Conservation (phyloP, 2,797 vertebrate species). For the Gobionotothen gibberifrons region DNA sequence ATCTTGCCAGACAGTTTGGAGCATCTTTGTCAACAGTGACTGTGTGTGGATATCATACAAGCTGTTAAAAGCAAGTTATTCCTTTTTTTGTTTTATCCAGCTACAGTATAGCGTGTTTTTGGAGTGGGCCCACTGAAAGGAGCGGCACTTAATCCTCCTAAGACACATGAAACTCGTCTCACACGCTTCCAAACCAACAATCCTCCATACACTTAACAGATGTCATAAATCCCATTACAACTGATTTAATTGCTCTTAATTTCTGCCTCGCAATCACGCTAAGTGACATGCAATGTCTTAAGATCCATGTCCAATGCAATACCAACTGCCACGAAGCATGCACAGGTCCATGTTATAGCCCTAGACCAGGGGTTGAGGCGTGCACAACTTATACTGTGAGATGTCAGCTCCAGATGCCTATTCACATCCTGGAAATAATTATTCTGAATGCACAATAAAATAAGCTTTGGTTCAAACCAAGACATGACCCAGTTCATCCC, state of each 20-base stretch:
- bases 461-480: conserved; percentile 46
- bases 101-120: conserved; percentile 7
- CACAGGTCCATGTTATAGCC: conserved; percentile 5
- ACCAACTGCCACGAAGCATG: not conserved
- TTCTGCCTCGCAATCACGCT: conserved; percentile 17
- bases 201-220: conserved; percentile 19
- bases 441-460: conserved; percentile 62
- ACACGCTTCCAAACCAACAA: conserved; percentile 17
- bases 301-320: conserved; percentile 9
- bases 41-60: conserved; percentile 10
- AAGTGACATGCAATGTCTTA: conserved; percentile 17
- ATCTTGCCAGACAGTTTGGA: conserved; percentile 32
- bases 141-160: conserved; percentile 25
- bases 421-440: conserved; percentile 33
- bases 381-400: conserved; percentile 32
- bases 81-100: conserved; percentile 2
- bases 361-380: not conserved
- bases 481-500: conserved; percentile 55
- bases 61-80: conserved; percentile 12
- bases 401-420: conserved; percentile 38
- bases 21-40: conserved; percentile 23
- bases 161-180: conserved; percentile 2
- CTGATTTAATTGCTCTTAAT: conserved; percentile 24
- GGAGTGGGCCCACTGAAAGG: conserved; percentile 7
- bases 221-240: conserved; percentile 33